Evolutionary conservation across 1,140 invertebrate species (phyloP), one percentile per base, ranked within the genome.

Genomic region (Temnothorax longispinosus): DNA sequence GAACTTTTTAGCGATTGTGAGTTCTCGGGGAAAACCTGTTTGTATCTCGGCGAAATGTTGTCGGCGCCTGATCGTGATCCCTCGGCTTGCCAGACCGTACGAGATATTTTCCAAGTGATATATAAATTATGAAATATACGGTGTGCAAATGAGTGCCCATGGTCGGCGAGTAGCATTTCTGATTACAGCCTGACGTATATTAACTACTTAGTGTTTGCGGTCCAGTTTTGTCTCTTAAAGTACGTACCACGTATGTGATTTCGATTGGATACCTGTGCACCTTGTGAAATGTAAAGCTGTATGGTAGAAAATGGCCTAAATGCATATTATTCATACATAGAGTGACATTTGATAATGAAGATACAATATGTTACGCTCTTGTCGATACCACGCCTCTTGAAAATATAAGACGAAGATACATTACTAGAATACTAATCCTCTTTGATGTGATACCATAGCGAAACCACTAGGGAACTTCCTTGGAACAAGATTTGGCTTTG

Each of bases 1-100:
- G 75, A 80, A 86, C 69, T 62, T 88, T 89, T 90, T 87, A 18
- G 58, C 90, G 52, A 87, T 80, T 80, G 87, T 86, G 77, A 88
- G 78, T 87, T 74, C 84, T 41, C 80, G 47, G 47, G 82, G 84
- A 85, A 27, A 91, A 90, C 82, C 90, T 90, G 90, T 90, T 90
- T 91, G 88, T 58, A 32, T 85, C 78, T 78, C 77, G 69, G 60
- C 90, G 84, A 90, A 88, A 90, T 90, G 80, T 88, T 67, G 87
- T 65, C 77, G 77, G 50, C 41, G 87, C 88, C 80, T 80, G 88
- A 65, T 87, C 86, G 86, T 54, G 89, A 90, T 88, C 82, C 86
- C 89, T 81, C 56, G 47, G 41, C 7, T n/a, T 58, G 54, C 52
- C 72, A n/a, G 41, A 32, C 50, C 21, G 52, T 67, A 58, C 76